A percentile compares a stretch with the other conserved stretches of the same genome.
Conservation (phyloP, 2,888 invertebrate species). For the Eubasilissa splendida region DNA sequence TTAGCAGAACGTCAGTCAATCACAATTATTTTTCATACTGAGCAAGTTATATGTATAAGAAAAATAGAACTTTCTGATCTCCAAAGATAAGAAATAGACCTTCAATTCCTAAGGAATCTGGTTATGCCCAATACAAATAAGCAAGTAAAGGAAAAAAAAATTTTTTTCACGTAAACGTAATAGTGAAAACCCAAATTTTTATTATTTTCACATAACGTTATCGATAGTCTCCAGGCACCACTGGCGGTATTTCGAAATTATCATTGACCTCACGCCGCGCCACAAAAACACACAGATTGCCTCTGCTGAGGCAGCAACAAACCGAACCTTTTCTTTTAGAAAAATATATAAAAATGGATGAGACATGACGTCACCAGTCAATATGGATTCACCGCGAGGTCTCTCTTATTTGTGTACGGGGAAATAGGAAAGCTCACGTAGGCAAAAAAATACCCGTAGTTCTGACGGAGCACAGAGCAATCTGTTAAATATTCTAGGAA, state of each 20-base stretch:
- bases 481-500: too few relatives aligned
- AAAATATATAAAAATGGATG: conserved; percentile 21
- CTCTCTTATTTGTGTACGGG: conserved; percentile 26
- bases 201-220: background rate
- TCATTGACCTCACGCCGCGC: conserved; percentile 22
- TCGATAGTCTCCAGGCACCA: conserved; percentile 4
- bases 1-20: too few relatives aligned
- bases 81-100: too few relatives aligned
- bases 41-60: too few relatives aligned
- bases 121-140: too few relatives aligned
- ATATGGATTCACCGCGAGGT: conserved; percentile 18
- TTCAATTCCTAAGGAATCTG: too few relatives aligned
- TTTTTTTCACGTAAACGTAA: too few relatives aligned
- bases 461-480: background rate
- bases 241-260: conserved; percentile 19
- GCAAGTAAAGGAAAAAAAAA: too few relatives aligned
- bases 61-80: too few relatives aligned
- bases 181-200: background rate
- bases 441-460: conserved; percentile 21
- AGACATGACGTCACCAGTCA: conserved; percentile 36
- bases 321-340: conserved; percentile 3
- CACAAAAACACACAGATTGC: conserved; percentile 31
- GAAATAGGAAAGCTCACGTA: conserved; percentile 21
- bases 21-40: too few relatives aligned
- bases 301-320: background rate